These are phyloP conservation scores for Daboia siamensis DNA, from an alignment of 2,113 vertebrate species.

Conservation along the genomic window DNA sequence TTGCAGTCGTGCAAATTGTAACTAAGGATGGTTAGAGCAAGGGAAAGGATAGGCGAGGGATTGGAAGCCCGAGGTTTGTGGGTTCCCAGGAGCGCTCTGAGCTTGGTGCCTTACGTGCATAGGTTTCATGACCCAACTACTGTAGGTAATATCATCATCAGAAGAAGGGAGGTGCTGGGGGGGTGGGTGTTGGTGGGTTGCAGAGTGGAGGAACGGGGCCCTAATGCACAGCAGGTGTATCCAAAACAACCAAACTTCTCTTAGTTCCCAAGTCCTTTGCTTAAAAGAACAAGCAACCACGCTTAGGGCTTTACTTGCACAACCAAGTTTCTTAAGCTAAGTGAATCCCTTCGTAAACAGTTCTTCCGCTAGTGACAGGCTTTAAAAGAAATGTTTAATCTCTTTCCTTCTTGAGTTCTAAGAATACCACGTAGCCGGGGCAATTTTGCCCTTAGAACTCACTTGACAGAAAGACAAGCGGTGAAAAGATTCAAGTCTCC, in stretches of 20 bases:
- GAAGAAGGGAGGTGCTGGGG: too few species aligned
- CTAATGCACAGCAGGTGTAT: conserved; percentile 36
- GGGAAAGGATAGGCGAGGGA: conserved; percentile 30
- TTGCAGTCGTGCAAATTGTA: conserved; percentile 2
- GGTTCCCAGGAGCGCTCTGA: background rate
- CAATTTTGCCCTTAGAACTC: background rate
- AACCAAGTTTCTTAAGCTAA: conserved; percentile 13
- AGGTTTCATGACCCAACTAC: too few species aligned
- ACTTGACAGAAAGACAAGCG: conserved; percentile 11
- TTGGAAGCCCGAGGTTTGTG: background rate
- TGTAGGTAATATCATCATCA: too few species aligned
- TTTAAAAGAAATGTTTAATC: background rate
- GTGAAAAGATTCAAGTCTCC: background rate
- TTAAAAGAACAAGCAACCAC: conserved; percentile 3
- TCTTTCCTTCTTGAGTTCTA: background rate
- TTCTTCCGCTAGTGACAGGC: background rate
- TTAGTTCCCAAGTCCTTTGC: conserved; percentile 27
- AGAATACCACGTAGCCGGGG: conserved; percentile 18
- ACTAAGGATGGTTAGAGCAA: conserved; percentile 21
- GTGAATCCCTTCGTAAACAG: conserved; percentile 1
- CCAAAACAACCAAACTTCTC: conserved; percentile 30
- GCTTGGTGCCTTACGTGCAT: background rate
- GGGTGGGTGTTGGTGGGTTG: too few species aligned
- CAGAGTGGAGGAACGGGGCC: background rate
- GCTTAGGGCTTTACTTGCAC: background rate